Conservation (phyloP, 2,113 vertebrate species). For the Lota lota region DNA sequence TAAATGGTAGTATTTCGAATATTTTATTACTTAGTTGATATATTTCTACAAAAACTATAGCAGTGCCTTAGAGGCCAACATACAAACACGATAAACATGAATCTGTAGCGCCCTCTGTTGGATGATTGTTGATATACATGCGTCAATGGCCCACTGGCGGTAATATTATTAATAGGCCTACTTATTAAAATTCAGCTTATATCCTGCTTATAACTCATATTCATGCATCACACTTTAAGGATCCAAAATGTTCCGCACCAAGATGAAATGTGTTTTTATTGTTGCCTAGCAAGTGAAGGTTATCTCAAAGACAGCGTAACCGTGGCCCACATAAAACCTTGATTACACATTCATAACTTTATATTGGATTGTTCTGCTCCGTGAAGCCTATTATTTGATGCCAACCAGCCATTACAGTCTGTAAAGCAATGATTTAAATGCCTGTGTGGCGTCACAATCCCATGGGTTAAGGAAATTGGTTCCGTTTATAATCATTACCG, state of each 20-base stretch:
- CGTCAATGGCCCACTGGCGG: background rate
- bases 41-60: no score
- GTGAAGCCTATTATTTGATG: slow-evolving; percentile 32
- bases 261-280: background rate
- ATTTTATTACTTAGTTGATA: no score
- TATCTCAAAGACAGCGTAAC: slow-evolving; percentile 20
- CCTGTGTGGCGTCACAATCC: slow-evolving; percentile 5
- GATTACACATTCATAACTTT: slow-evolving; percentile 24
- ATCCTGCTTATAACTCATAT: slow-evolving; percentile 5
- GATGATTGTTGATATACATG: slow-evolving; percentile 2
- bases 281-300: slow-evolving; percentile 26
- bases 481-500: slow-evolving; percentile 27
- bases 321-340: background rate
- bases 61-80: no score
- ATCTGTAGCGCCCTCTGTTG: slow-evolving; percentile 41
- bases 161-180: background rate
- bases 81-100: background rate
- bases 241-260: background rate
- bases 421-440: slow-evolving; percentile 21
- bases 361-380: slow-evolving; percentile 40
- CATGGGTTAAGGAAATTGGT: slow-evolving; percentile 35
- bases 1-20: no score
- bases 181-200: background rate
- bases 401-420: slow-evolving; percentile 29
- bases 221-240: slow-evolving; percentile 1